These are phyloP conservation scores for Passerina amoena DNA, from an alignment of 2,113 vertebrate genomes.

Conservation along the genomic window DNA sequence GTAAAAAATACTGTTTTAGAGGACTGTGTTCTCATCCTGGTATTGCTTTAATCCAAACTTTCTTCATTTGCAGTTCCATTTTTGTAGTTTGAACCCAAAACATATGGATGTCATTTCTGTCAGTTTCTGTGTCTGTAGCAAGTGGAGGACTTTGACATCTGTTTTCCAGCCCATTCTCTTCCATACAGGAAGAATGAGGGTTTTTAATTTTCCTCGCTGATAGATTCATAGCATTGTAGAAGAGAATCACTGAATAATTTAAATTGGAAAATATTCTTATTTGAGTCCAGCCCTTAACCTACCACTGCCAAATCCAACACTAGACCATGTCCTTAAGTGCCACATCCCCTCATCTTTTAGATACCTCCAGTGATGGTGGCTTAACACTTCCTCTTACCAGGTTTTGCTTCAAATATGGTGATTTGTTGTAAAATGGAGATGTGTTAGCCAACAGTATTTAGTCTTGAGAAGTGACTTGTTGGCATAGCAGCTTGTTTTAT, in stretches of 20 bases:
- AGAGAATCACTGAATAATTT: background rate
- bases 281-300: background rate
- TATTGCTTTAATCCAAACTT: background rate
- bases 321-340: background rate
- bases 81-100: background rate
- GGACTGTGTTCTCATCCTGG: background rate
- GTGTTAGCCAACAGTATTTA: background rate
- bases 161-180: background rate
- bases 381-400: background rate
- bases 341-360: background rate
- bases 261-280: background rate
- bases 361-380: background rate
- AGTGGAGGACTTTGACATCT: background rate
- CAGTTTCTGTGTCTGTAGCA: background rate
- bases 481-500: background rate
- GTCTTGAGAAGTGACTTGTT: background rate
- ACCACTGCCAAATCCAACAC: background rate
- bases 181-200: background rate
- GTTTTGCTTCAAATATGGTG: background rate
- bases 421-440: background rate
- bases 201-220: background rate
- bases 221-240: fast-evolving
- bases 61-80: background rate
- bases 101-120: background rate
- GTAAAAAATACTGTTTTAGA: background rate